Conservation (phyloP, 2,797 vertebrate species). For the Poeciliopsis turneri region DNA sequence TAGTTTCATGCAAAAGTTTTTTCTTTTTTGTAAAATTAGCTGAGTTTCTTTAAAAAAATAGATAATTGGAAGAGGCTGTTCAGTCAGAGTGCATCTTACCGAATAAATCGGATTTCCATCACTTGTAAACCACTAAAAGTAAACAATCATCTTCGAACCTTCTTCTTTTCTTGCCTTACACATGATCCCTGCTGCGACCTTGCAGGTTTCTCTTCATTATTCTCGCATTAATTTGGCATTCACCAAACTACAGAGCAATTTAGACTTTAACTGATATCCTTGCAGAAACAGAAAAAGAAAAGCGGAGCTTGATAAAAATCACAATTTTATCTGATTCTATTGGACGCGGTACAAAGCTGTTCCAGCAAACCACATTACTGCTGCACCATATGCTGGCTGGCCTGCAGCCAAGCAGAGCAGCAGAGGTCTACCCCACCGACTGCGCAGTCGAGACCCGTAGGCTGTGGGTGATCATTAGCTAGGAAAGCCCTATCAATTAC, state of each 20-base stretch:
- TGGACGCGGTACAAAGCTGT: constrained; percentile 55
- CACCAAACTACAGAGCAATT: constrained; percentile 47
- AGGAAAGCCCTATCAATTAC: constrained; percentile 75
- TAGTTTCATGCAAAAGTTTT: neutral
- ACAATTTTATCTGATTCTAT: constrained; percentile 56
- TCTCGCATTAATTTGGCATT: constrained; percentile 14
- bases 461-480: constrained; percentile 68
- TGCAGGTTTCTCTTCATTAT: neutral
- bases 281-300: neutral
- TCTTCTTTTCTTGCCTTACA: constrained; percentile 5
- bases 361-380: constrained; percentile 37
- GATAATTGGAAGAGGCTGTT: neutral
- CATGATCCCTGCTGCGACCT: constrained; percentile 17
- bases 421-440: constrained; percentile 45
- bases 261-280: constrained; percentile 33
- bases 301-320: constrained; percentile 56
- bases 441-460: constrained; percentile 51
- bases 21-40: neutral
- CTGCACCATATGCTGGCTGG: constrained; percentile 61
- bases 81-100: neutral
- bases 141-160: constrained; percentile 14
- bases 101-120: constrained; percentile 9
- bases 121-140: constrained; percentile 5
- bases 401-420: constrained; percentile 56
- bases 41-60: neutral